These are phyloP conservation scores for Shargacucullia verbasci DNA, from an alignment of 2,888 invertebrate species.

Conservation along the genomic window DNA sequence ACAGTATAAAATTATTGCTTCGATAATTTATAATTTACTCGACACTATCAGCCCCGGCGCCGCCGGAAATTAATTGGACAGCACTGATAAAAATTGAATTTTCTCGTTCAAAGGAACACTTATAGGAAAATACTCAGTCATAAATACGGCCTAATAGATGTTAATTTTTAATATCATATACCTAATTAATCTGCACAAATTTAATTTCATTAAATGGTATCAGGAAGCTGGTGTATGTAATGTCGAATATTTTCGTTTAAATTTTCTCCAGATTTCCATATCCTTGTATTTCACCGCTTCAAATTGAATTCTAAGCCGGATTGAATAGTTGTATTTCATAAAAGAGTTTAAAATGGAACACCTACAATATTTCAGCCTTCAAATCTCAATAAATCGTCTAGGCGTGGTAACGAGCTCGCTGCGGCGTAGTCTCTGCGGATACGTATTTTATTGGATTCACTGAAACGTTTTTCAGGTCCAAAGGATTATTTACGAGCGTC, in stretches of 20 bases:
- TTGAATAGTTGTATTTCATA: conserved; percentile 76
- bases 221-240: not conserved
- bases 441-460: conserved; percentile 89
- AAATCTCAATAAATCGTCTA: conserved; percentile 89
- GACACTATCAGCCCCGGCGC: conserved; percentile 56
- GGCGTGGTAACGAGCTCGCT: conserved; percentile 88
- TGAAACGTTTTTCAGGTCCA: conserved; percentile 89
- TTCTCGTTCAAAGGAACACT: conserved; percentile 50
- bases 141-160: conserved; percentile 34
- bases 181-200: not conserved
- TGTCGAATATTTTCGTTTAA: not conserved
- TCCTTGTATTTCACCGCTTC: conserved; percentile 1
- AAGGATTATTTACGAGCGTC: conserved; percentile 88
- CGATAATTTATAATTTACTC: conserved; percentile 60
- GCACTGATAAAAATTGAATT: conserved; percentile 60
- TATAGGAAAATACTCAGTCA: conserved; percentile 42
- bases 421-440: conserved; percentile 88
- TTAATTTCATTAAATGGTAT: no score
- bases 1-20: conserved; percentile 51
- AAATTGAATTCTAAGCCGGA: conserved; percentile 57
- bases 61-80: conserved; percentile 60
- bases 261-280: conserved; percentile 1
- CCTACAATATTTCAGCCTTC: conserved; percentile 88
- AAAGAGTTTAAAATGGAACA: conserved; percentile 85
- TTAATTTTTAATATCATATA: conserved; percentile 21